Evolutionary conservation across 2,888 invertebrate species (phyloP).

Genomic region (Adelognathus sp.): DNA sequence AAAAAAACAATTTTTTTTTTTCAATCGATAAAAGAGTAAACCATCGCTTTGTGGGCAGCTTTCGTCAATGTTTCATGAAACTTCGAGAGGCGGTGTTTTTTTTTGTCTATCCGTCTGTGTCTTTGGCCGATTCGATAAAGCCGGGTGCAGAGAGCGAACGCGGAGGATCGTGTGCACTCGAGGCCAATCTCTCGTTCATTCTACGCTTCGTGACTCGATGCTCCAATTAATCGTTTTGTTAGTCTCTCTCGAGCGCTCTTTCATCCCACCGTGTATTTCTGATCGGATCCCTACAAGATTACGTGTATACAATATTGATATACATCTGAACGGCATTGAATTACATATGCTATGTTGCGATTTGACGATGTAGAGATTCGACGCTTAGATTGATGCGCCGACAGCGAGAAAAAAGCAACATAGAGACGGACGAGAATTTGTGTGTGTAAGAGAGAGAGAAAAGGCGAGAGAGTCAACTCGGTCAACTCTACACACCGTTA

Average conservation of each 20-base stretch:
- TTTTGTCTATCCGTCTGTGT: neutral
- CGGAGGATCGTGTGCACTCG: slow-evolving; percentile 19
- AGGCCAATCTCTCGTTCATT: slow-evolving; percentile 28
- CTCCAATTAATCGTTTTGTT: slow-evolving; percentile 28
- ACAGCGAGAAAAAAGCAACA: neutral
- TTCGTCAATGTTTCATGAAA: neutral
- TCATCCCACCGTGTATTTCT: neutral
- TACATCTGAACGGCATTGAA: slow-evolving; percentile 14
- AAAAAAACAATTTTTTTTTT: neutral
- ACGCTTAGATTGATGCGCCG: slow-evolving; percentile 20
- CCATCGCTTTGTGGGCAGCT: neutral
- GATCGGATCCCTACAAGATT: slow-evolving; percentile 1
- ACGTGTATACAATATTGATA: neutral
- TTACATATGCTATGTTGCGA: neutral
- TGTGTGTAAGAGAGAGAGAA: neutral
- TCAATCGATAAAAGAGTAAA: neutral
- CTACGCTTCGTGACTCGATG: neutral
- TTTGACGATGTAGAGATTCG: slow-evolving; percentile 14
- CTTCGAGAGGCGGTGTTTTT: neutral
- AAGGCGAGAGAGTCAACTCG: neutral
- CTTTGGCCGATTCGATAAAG: slow-evolving; percentile 16
- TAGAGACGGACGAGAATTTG: neutral
- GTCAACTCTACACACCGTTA: slow-evolving; percentile 26
- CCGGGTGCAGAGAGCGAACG: neutral
- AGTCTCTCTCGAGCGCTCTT: neutral